Percentiles rank a stretch among this genome's conserved stretches.
These are phyloP conservation scores for Ariopsis seemanni DNA, from an alignment of 2,113 vertebrate genomes.

Conservation along the genomic window DNA sequence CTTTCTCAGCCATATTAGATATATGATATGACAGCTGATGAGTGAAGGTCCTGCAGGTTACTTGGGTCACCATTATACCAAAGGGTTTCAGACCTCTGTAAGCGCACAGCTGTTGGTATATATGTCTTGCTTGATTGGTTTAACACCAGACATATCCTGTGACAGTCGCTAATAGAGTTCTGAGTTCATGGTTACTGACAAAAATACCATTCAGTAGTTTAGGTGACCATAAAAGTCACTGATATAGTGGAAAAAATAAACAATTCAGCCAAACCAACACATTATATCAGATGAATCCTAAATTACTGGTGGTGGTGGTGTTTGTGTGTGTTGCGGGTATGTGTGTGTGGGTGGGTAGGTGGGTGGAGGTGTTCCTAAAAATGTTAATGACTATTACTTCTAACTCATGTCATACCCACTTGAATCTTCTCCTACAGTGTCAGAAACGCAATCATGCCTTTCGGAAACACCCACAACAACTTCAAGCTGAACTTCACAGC, in stretches of 20 bases:
- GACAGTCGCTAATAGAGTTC: neutral
- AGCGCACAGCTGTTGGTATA: conserved; percentile 11
- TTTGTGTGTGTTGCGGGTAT: too few relatives aligned
- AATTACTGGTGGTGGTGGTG: neutral
- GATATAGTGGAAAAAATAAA: neutral
- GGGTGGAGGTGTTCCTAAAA: too few relatives aligned
- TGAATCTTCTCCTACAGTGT: conserved; percentile 56
- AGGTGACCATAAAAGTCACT: neutral
- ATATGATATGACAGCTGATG: conserved; percentile 38
- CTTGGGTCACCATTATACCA: neutral
- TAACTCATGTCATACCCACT: neutral
- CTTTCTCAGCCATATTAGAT: conserved; percentile 2
- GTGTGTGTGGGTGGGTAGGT: too few relatives aligned
- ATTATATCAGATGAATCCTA: neutral
- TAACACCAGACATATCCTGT: neutral
- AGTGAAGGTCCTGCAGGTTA: conserved; percentile 23
- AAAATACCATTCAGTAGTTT: neutral
- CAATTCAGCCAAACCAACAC: neutral
- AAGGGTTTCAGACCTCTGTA: conserved; percentile 21
- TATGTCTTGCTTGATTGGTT: neutral
- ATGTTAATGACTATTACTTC: neutral
- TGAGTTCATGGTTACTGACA: neutral
- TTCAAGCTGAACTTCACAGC: conserved; percentile 84
- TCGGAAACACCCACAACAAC: conserved; percentile 93
- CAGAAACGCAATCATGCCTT: conserved; percentile 82